Conservation (phyloP, 1,140 invertebrate genomes). For the Apis laboriosa region DNA sequence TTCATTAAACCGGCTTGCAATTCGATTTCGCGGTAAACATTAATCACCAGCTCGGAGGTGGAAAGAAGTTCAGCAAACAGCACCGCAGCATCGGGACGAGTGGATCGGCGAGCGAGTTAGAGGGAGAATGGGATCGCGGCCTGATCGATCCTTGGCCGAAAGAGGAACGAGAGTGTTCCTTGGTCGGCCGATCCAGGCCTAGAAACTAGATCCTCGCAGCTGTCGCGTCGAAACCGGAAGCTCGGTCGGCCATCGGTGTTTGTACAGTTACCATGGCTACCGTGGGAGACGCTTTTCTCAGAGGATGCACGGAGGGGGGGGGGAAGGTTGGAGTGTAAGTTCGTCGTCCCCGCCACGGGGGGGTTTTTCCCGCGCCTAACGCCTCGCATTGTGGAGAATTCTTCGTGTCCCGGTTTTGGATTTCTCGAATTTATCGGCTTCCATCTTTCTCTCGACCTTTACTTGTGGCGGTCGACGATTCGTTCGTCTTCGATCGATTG, state of each 20-base stretch:
- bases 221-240: conserved; percentile 79
- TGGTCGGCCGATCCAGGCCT: conserved; percentile 46
- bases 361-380: conserved; percentile 69
- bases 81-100: not conserved
- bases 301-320: conserved; percentile 49
- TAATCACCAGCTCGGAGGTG: conserved; percentile 16
- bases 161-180: too few relatives aligned
- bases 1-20: conserved; percentile 32
- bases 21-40: conserved; percentile 51
- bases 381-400: conserved; percentile 67
- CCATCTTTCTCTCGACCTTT: not conserved
- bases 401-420: conserved; percentile 72
- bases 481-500: too few relatives aligned
- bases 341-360: conserved; percentile 61
- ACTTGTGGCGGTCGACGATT: too few relatives aligned
- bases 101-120: not conserved
- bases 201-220: conserved; percentile 81
- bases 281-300: conserved; percentile 75
- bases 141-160: conserved; percentile 21
- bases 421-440: conserved; percentile 76
- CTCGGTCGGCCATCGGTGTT: conserved; percentile 79
- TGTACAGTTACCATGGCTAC: conserved; percentile 80
- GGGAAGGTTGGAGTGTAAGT: not conserved
- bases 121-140: not conserved
- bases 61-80: conserved; percentile 28